phyloP scores from a whole-genome alignment of 2,888 invertebrate genomes.

The Halocaridina rubra region DNA sequence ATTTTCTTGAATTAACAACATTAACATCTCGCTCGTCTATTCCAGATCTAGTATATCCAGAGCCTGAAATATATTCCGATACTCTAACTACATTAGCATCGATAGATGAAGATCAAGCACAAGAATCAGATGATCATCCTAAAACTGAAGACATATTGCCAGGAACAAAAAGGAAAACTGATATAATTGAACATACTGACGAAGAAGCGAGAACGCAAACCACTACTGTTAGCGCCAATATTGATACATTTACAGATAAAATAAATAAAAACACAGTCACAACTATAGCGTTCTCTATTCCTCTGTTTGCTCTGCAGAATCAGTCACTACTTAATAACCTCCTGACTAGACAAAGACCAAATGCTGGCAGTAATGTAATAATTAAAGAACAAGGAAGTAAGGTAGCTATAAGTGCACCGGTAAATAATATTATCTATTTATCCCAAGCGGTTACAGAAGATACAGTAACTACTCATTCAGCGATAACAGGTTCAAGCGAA shows the following conservation, averaged over 20 bases:
- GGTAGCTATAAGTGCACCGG: conserved; percentile 32
- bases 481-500: too few species aligned
- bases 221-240: too few species aligned
- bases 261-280: neutral
- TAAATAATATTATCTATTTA: neutral
- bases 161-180: too few species aligned
- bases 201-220: too few species aligned
- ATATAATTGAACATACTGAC: too few species aligned
- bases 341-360: neutral
- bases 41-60: neutral
- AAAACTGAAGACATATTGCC: too few species aligned
- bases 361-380: conserved; percentile 11
- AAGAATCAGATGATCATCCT: neutral
- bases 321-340: conserved; percentile 27
- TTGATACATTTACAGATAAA: neutral
- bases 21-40: too few species aligned
- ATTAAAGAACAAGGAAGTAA: conserved; percentile 57
- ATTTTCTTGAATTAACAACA: too few species aligned
- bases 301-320: conserved; percentile 23
- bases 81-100: neutral
- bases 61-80: neutral
- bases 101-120: neutral
- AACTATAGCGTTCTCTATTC: conserved; percentile 23
- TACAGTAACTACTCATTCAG: too few species aligned
- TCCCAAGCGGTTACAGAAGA: neutral